Evolutionary conservation across 2,113 vertebrate genomes (phyloP), one percentile per base, ranked within the genome.

Genomic region (Sigmodon hispidus): DNA sequence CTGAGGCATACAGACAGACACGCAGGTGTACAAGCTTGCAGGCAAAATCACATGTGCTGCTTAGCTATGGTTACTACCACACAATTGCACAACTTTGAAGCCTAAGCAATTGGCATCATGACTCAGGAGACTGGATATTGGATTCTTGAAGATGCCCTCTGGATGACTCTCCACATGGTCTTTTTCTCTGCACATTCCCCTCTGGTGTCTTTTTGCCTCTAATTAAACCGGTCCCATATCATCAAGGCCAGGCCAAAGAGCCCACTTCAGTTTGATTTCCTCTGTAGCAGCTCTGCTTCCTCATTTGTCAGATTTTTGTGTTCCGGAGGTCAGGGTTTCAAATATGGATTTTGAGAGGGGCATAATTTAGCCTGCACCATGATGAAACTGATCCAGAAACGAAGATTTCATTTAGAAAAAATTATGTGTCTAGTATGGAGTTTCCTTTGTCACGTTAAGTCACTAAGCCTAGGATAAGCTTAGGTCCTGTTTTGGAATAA

Each of bases 381-480:
- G 4, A 16, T 19, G 19, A 15, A 72, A 13, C 2, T 29, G 55
- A 4, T 29, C 0, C 3, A 52, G 29, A 91, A 48, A 5, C 21
- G 0, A 2, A 31, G 24, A 17, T n/a, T 2, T 43, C 5, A 11
- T 65, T 73, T 40, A 61, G 69, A 40, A 40, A 57, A 7, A 31
- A 22, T 5, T 21, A 1, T 11, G 31, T 17, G 3, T 12, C 6
- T 40, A 5, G 8, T 0, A 0, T 59, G 21, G 59, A 72, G 19
- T 52, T 59, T 70, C 52, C 36, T 52, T 22, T 6, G 8, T 65
- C 13, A 83, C 11, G 22, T 24, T 19, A 12, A 67, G 63, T 81
- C 65, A 16, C 24, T 80, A 10, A 48, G 80, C n/a, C 3, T 2
- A 67, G 40, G 9, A 1, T 55, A 1, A 52, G 3, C 0, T 1